These are phyloP conservation scores for Noctua janthina DNA, from an alignment of 2,888 invertebrate species.

Conservation along the genomic window DNA sequence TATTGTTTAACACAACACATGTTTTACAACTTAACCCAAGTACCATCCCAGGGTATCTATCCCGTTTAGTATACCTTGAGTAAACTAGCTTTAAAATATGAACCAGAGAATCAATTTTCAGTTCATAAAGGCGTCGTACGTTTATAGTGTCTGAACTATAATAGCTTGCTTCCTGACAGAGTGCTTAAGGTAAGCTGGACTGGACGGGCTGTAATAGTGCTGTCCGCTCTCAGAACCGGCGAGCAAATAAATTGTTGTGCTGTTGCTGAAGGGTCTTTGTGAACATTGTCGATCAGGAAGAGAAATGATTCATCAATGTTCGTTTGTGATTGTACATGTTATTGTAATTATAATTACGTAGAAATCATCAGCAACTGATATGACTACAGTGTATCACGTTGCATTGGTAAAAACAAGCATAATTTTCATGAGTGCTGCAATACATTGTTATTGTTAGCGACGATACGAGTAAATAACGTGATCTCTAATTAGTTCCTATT, in stretches of 20 bases:
- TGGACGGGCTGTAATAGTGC: constrained; percentile 23
- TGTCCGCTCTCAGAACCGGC: neutral
- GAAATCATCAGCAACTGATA: neutral
- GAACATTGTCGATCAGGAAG: neutral
- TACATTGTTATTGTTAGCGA: no score
- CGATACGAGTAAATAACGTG: no score
- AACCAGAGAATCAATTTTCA: constrained; percentile 12
- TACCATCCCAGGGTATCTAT: no score
- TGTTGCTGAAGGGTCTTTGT: constrained; percentile 7
- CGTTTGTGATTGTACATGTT: neutral
- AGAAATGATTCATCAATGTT: neutral
- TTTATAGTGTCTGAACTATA: constrained; percentile 4
- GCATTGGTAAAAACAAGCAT: neutral
- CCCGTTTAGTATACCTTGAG: neutral
- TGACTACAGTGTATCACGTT: neutral
- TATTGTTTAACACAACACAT: no score
- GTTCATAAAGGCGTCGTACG: neutral
- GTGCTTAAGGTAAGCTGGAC: constrained; percentile 11
- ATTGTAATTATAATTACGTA: neutral
- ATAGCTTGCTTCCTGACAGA: constrained; percentile 35
- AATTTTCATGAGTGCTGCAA: neutral
- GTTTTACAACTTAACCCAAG: no score
- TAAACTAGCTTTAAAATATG: neutral
- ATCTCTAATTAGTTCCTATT: no score
- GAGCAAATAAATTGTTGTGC: constrained; percentile 3